Evolutionary conservation across 1,140 invertebrate species (phyloP).

Genomic region (Tetramorium simillimum): DNA sequence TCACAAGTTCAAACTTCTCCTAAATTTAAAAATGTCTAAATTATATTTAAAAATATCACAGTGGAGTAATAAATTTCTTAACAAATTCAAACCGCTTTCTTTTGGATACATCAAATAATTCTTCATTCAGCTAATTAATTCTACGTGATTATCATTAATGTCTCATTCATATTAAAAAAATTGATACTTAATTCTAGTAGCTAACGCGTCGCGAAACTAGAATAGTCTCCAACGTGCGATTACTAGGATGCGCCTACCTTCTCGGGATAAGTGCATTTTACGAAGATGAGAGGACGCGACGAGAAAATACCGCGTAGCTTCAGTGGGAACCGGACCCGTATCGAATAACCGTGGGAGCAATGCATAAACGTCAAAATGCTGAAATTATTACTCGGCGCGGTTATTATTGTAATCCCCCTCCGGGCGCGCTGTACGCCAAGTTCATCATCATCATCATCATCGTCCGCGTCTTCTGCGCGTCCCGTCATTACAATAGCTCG

Average conservation of each 20-base stretch:
- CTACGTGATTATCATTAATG: background rate
- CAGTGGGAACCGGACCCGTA: background rate
- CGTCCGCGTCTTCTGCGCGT: background rate
- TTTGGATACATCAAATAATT: background rate
- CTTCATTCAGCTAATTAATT: background rate
- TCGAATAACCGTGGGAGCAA: constrained; percentile 27
- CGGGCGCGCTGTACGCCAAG: background rate
- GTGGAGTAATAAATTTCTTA: background rate
- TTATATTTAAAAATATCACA: background rate
- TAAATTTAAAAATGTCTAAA: background rate
- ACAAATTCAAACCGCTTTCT: background rate
- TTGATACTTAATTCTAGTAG: background rate
- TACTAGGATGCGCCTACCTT: background rate
- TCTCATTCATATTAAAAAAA: background rate
- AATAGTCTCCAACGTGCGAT: background rate
- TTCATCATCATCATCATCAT: constrained; percentile 14
- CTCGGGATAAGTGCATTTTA: background rate
- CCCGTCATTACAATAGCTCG: constrained; percentile 10
- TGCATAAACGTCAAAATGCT: constrained; percentile 29
- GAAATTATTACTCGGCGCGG: constrained; percentile 34
- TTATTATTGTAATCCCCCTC: constrained; percentile 31
- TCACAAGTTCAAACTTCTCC: background rate
- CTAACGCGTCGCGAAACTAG: background rate
- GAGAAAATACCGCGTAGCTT: background rate
- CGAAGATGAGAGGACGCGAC: background rate